Conservation (phyloP, 2,797 vertebrate genomes). For the Cyclopterus lumpus region DNA sequence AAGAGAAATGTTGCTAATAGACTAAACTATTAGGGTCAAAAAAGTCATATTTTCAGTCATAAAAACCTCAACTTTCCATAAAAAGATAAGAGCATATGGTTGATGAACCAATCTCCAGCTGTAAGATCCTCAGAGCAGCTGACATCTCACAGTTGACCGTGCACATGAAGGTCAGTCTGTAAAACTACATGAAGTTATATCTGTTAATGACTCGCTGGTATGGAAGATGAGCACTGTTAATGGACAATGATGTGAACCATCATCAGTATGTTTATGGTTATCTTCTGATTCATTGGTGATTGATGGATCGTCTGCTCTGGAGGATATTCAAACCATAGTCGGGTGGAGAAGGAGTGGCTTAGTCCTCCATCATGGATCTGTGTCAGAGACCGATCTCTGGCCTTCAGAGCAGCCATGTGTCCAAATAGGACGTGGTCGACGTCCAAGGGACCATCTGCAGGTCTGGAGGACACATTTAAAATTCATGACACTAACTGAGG, state of each 20-base stretch:
- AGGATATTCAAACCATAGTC: slow-evolving; percentile 48
- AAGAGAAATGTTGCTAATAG: no score
- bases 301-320: slow-evolving; percentile 16
- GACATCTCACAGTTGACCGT: no score
- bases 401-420: slow-evolving; percentile 73
- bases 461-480: slow-evolving; percentile 44
- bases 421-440: slow-evolving; percentile 74
- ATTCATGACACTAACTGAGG: slow-evolving; percentile 20
- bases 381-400: slow-evolving; percentile 70
- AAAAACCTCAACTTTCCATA: no score
- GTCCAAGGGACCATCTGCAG: slow-evolving; percentile 80
- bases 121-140: no score
- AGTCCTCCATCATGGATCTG: slow-evolving; percentile 42
- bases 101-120: no score
- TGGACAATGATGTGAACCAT: slow-evolving; percentile 4
- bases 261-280: slow-evolving; percentile 9
- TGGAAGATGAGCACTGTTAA: background rate
- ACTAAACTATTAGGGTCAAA: no score
- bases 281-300: slow-evolving; percentile 27
- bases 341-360: no score
- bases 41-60: no score
- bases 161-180: no score
- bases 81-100: no score
- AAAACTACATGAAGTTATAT: no score
- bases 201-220: no score